phyloP scores from a whole-genome alignment of 2,113 vertebrate genomes.

The Paracanthobrama guichenoti region DNA sequence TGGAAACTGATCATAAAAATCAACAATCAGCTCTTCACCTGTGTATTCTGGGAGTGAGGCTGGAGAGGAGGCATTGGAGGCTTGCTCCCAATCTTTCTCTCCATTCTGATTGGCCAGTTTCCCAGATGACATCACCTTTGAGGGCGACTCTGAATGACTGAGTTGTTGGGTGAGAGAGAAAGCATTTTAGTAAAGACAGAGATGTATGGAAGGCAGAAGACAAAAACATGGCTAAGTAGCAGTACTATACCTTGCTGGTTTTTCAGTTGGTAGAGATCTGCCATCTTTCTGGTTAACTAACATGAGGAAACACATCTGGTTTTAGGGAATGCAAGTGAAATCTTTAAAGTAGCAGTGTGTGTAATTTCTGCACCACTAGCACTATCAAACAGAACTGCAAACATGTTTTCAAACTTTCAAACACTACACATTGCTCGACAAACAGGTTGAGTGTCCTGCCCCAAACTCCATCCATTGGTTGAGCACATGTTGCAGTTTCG shows the following conservation, averaged over 20 bases:
- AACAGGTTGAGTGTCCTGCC: not conserved
- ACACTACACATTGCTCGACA: not conserved
- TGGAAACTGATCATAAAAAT: not conserved
- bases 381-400: too few species aligned
- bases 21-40: constrained; percentile 64
- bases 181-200: not conserved
- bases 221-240: not conserved
- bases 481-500: not conserved
- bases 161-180: constrained; percentile 57
- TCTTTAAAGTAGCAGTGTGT: too few species aligned
- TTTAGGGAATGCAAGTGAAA: not conserved
- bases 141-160: constrained; percentile 71
- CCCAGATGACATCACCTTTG: constrained; percentile 77
- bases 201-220: not conserved
- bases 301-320: not conserved
- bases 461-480: not conserved
- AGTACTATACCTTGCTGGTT: constrained; percentile 35
- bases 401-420: not conserved
- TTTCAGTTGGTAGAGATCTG: constrained; percentile 2
- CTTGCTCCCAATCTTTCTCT: constrained; percentile 83
- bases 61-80: constrained; percentile 80
- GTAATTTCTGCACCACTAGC: too few species aligned
- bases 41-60: constrained; percentile 85
- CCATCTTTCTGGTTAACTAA: constrained; percentile 10
- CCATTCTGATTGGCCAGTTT: constrained; percentile 73